phyloP scores from a whole-genome alignment of 2,113 vertebrate genomes.

The Boleophthalmus pectinirostris region DNA sequence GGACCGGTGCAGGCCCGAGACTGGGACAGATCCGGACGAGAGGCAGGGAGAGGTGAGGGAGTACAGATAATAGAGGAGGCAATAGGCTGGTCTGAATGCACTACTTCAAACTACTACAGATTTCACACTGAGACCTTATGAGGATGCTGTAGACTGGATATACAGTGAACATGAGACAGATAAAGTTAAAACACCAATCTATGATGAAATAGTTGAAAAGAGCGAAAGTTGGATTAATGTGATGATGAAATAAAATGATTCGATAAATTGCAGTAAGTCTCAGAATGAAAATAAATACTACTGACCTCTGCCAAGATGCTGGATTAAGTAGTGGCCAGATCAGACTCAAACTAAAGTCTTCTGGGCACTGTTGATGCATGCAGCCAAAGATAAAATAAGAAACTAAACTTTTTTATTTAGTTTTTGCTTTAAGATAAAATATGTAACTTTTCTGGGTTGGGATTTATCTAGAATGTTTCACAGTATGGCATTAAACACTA shows the following conservation, averaged over 20 bases:
- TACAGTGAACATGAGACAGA: background rate
- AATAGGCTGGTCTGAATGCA: background rate
- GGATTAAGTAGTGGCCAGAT: too few species aligned
- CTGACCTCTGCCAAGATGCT: too few species aligned
- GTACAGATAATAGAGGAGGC: background rate
- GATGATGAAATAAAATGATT: too few species aligned
- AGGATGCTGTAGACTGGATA: background rate
- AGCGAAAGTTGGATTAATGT: too few species aligned
- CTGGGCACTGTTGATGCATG: too few species aligned
- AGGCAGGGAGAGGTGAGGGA: slow-evolving; percentile 15
- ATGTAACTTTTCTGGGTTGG: background rate
- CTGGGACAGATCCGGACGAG: slow-evolving; percentile 58
- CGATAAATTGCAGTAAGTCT: too few species aligned
- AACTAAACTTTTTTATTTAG: background rate
- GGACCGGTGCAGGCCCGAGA: slow-evolving; percentile 66
- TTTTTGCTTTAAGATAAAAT: too few species aligned
- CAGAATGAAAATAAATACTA: too few species aligned
- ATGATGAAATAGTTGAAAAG: background rate
- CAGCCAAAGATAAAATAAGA: too few species aligned
- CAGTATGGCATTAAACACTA: too few species aligned
- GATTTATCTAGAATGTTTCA: too few species aligned
- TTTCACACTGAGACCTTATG: background rate
- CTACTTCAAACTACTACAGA: background rate
- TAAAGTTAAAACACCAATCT: background rate
- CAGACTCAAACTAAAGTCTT: too few species aligned